phyloP scores from a whole-genome alignment of 2,113 vertebrate species.

The Halichoerus grypus region DNA sequence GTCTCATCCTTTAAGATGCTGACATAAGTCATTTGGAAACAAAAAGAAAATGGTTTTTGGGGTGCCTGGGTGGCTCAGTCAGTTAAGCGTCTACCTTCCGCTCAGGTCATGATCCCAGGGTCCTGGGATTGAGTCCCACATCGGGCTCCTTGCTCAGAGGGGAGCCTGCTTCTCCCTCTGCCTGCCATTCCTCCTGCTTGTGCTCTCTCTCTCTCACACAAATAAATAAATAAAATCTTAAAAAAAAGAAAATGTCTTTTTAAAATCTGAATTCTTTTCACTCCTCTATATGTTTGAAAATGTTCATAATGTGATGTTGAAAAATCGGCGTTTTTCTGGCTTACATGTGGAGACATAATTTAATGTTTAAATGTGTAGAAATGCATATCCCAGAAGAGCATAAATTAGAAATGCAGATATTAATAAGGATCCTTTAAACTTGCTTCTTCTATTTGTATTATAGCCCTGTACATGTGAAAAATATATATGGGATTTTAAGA shows the following conservation, averaged over 20 bases:
- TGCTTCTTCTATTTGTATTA: neutral
- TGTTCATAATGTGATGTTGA: neutral
- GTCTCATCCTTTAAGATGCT: neutral
- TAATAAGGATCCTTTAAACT: neutral
- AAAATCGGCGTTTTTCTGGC: neutral
- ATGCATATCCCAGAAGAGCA: neutral
- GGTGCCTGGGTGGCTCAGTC: neutral
- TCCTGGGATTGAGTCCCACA: neutral
- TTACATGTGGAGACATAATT: slow-evolving; percentile 6
- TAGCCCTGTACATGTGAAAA: neutral
- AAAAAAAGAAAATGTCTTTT: neutral
- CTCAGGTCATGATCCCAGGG: neutral
- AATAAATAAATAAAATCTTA: neutral
- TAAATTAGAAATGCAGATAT: neutral
- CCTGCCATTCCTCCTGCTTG: neutral
- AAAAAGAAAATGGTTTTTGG: neutral
- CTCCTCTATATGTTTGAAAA: neutral
- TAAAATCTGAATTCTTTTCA: neutral
- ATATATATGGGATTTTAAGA: neutral
- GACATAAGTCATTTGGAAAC: neutral
- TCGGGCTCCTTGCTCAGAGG: neutral
- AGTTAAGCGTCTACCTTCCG: too few relatives aligned
- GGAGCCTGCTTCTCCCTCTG: neutral
- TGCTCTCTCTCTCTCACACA: neutral
- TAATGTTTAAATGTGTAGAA: neutral